Base-by-base conservation (phyloP, 2,888 invertebrate genomes). In the Polydrusus pterygomalis region DNA sequence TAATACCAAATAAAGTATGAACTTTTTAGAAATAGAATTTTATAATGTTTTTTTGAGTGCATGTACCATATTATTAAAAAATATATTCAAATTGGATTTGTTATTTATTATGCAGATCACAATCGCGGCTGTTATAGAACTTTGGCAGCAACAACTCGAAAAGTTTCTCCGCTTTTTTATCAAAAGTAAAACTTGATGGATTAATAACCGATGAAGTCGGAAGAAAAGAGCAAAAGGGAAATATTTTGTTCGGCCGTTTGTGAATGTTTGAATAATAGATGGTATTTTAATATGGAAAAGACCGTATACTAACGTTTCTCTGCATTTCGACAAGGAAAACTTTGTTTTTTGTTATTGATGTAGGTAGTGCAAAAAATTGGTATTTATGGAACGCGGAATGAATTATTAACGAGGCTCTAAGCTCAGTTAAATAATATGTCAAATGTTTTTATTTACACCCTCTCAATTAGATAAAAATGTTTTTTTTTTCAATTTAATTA, bases 71-170 rank as follows among this genome's bases (percentile, higher is more conserved):
- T n/a, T n/a, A n/a, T n/a, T n/a, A n/a, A n/a, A n/a, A n/a, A n/a
- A 49, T 49, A 7, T 30, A 20, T 51, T 20, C 0, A 20, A 51
- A 10, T 20, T 1, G 11, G 6, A 51, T 51, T 11, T 20, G 10
- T 51, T 51, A 51, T 51, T 51, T 18, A 18, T n/a, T 51, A 51
- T 51, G 51, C 51, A 8, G 51, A 11, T 51, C 51, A 51, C 51
- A 51, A 18, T 51, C 51, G 18, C 10, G 20, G 20, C 51, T 11
- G 18, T 20, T 11, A 51, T 51, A 51, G 20, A 51, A 51, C 20
- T 51, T 51, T 10, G 1, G 8, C 51, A 18, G 8, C 9, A 51
- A 51, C 51, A 51, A 20, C 20, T 20, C 20, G 7, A 20, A 11
- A 51, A 51, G 20, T 51, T 20, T 20, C 20, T 51, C 20, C n/a